These are phyloP conservation scores for Pangasianodon hypophthalmus DNA, from an alignment of 2,113 vertebrate species.

Conservation along the genomic window DNA sequence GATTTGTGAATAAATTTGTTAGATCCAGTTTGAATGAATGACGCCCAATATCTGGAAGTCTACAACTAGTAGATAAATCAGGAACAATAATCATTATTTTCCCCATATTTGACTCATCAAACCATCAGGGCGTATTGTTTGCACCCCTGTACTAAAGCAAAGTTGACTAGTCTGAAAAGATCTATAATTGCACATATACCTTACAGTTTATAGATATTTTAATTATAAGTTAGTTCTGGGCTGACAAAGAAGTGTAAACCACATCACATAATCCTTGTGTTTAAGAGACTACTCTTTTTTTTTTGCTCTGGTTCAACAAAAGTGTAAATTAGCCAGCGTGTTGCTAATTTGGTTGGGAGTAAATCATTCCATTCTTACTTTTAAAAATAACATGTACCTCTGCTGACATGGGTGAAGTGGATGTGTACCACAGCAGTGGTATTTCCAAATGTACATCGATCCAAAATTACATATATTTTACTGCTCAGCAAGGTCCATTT, in stretches of 20 bases:
- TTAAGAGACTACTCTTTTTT: background rate
- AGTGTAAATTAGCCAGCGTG: background rate
- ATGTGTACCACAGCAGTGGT: constrained; percentile 2
- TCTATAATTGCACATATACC: background rate
- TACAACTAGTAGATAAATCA: background rate
- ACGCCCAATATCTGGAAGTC: background rate
- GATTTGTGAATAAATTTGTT: background rate
- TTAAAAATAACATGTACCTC: background rate
- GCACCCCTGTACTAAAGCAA: background rate
- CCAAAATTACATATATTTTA: constrained; percentile 19
- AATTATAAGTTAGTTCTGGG: background rate
- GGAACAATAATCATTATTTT: background rate
- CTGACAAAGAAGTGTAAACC: background rate
- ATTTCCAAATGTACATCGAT: constrained; percentile 26
- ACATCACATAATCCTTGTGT: background rate
- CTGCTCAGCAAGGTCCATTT: constrained; percentile 3
- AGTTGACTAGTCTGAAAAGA: background rate
- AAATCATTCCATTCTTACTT: background rate
- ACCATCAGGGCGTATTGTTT: background rate
- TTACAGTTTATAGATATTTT: background rate
- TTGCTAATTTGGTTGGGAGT: background rate
- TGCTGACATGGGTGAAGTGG: background rate
- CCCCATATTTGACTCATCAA: background rate
- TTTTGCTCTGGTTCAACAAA: background rate
- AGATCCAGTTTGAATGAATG: background rate